A percentile compares a stretch with the other conserved stretches of the same genome.
phyloP scores from a whole-genome alignment of 2,888 invertebrate genomes.

The Dynastes tityus region DNA sequence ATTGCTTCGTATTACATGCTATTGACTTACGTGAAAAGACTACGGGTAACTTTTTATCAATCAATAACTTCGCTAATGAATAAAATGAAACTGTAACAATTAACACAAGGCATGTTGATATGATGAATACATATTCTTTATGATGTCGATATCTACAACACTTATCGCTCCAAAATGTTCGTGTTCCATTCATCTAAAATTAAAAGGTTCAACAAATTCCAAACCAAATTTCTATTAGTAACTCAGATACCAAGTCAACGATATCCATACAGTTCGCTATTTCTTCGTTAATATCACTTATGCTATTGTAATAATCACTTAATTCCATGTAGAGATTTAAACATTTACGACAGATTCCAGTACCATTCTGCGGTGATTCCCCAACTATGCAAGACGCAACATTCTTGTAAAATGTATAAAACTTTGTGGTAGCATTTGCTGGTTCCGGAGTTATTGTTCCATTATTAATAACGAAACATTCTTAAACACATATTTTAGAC shows the following conservation, averaged over 20 bases:
- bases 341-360: conserved; percentile 73
- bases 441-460: conserved; percentile 67
- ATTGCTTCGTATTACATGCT: conserved; percentile 37
- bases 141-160: conserved; percentile 75
- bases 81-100: conserved; percentile 75
- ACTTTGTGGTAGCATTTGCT: conserved; percentile 72
- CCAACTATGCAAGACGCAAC: conserved; percentile 71
- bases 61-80: conserved; percentile 71
- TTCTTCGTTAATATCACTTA: conserved; percentile 75
- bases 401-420: conserved; percentile 70
- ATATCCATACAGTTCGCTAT: conserved; percentile 80
- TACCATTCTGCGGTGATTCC: conserved; percentile 61
- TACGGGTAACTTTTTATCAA: conserved; percentile 63
- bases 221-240: not conserved
- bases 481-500: conserved; percentile 64
- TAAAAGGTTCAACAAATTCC: not conserved
- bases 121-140: conserved; percentile 75
- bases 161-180: conserved; percentile 77
- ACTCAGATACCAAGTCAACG: conserved; percentile 76
- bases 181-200: conserved; percentile 78
- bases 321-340: conserved; percentile 73
- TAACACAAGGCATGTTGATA: conserved; percentile 72
- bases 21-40: conserved; percentile 66
- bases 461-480: conserved; percentile 73
- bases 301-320: conserved; percentile 74